These are phyloP conservation scores for Phrynosoma blainvillii DNA, from an alignment of 2,113 vertebrate species.

Conservation along the genomic window DNA sequence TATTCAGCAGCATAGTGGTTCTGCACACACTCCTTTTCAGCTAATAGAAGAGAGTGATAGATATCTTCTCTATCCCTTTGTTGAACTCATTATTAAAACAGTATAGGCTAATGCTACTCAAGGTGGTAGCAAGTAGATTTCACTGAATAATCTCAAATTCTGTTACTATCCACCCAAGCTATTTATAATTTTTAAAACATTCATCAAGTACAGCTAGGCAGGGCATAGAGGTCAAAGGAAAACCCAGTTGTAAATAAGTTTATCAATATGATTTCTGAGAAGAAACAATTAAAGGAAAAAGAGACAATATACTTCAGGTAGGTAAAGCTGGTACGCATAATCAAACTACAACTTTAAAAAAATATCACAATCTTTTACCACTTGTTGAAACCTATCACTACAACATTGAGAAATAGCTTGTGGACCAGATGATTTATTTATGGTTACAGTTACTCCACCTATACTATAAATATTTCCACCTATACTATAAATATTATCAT, in stretches of 20 bases:
- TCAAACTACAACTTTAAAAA: conserved; percentile 8
- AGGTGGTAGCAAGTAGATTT: neutral
- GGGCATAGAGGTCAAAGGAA: conserved; percentile 20
- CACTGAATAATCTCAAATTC: neutral
- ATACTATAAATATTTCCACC: neutral
- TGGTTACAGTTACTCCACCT: neutral
- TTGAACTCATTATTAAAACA: neutral
- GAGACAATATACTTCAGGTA: conserved; percentile 18
- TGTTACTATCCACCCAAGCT: neutral
- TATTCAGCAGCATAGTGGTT: neutral
- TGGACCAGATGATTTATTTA: neutral
- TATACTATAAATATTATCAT: neutral
- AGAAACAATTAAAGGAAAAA: conserved; percentile 39
- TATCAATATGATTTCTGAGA: neutral
- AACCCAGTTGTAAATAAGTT: conserved; percentile 5
- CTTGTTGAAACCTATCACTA: neutral
- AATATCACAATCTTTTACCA: conserved; percentile 1
- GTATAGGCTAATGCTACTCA: neutral
- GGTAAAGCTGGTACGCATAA: conserved; percentile 30
- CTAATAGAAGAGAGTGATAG: neutral
- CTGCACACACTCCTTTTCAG: neutral
- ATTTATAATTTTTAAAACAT: neutral
- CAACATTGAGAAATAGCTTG: neutral
- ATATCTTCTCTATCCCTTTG: neutral
- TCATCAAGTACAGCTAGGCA: neutral